phyloP scores from a whole-genome alignment of 2,797 vertebrate species.

The Aphelocoma californica region DNA sequence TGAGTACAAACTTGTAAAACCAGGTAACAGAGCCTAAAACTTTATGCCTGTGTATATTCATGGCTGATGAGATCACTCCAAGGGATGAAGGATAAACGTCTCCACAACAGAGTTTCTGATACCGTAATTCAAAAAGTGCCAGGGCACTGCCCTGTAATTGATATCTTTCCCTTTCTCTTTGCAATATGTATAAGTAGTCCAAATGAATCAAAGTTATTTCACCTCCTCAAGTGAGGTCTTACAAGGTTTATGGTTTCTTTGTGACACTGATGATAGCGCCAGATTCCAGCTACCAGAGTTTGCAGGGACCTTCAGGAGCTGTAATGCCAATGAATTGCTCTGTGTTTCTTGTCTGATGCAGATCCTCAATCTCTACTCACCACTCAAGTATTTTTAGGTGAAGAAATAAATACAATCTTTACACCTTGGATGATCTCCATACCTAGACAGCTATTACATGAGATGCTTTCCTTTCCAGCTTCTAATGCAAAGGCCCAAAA shows the following conservation, averaged over 20 bases:
- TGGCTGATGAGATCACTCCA: not conserved
- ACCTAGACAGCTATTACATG: not conserved
- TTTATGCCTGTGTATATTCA: not conserved
- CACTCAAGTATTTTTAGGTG: not conserved
- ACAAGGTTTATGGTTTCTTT: not conserved
- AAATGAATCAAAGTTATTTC: not conserved
- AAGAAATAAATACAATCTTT: not conserved
- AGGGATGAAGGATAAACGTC: not conserved
- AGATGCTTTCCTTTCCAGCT: not conserved
- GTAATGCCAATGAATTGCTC: not conserved
- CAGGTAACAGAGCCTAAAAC: not conserved
- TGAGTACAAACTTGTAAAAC: not conserved
- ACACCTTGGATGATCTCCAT: not conserved
- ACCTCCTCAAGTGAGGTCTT: not conserved
- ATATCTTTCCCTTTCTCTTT: not conserved
- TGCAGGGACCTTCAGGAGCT: not conserved
- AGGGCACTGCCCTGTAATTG: no score
- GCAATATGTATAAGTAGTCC: not conserved
- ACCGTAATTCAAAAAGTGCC: not conserved
- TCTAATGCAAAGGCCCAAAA: not conserved
- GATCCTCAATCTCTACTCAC: not conserved
- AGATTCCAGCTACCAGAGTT: not conserved
- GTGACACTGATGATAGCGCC: not conserved
- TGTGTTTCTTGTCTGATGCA: not conserved
- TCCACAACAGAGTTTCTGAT: not conserved